Evolutionary conservation across 2,888 invertebrate genomes (phyloP), one percentile per base, ranked within the genome.

Genomic region (Prostheceraeus crozeri): DNA sequence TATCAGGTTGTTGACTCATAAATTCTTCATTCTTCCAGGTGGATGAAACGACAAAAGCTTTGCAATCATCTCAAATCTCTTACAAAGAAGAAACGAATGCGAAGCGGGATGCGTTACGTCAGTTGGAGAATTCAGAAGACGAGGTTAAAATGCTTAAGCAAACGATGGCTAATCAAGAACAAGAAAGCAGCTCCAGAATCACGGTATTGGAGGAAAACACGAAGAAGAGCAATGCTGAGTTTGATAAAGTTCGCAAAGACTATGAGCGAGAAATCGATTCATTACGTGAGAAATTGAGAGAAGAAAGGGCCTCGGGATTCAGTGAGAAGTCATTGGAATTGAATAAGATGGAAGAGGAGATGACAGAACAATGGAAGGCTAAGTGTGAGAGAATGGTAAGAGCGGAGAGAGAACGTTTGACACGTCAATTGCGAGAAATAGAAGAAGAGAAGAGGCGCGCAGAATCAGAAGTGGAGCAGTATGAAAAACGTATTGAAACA

Each of bases 281-380:
- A 48, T 25, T 48, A 21, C 48, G 23, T 21, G 23, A 48, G 28
- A 48, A 21, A 4, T 30, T 48, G 8, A 23, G 48, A 11, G 25
- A 21, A 10, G 48, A 48, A 48, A 48, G 48, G 28, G 48, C 48
- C 4, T 48, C 48, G 10, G 48, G 48, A 14, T 21, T 28, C 19
- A 48, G 23, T 48, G 23, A 21, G 10, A 21, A 4, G 4, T 48
- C 48, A 19, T 8, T 48, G 14, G 4, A 25, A 4, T 4, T 28
- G 14, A 48, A 48, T 48, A 4, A 48, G 28, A 48, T 48, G 11
- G 48, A 48, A 48, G 28, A 48, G 28, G 48, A 48, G 28, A 28
- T 48, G 6, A 21, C 48, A 19, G 48, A 48, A 16, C 48, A 14
- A 4, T 48, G 48, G 48, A 48, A 48, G 14, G 28, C 25, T 10